Base-by-base conservation (phyloP, 2,113 vertebrate genomes). In the Herpetotheres cachinnans region DNA sequence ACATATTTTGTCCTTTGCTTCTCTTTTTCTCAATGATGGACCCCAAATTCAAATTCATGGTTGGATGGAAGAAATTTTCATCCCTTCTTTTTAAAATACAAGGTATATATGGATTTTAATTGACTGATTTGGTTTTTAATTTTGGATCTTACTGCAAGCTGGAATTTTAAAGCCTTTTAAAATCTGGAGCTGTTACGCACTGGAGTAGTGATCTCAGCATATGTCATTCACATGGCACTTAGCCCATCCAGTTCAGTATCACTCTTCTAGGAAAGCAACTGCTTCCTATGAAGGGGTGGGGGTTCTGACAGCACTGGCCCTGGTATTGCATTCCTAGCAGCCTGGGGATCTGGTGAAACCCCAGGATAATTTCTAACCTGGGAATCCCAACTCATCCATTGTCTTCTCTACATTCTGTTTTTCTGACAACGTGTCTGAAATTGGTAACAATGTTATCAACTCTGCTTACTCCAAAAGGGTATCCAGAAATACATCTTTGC, bases 401-500 rank as follows among this genome's bases (percentile, higher is more conserved):
- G 80, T 82, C 36, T 84, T 83, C 63, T 74, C 66, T n/a, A 47
- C 38, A 42, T 62, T 86, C 76, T 85, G 63, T 25, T 95, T 94
- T 94, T 59, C 76, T 93, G 81, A 95, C 70, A 82, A 86, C 90
- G 56, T 54, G 70, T 80, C 83, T 87, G 83, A 76, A 92, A 76
- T 44, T 44, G 50, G 30, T 72, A 91, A 71, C 32, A 20, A 82
- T 54, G 66, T 82, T 79, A 86, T 63, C 62, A 84, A 66, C 77
- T 76, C 49, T 61, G 61, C 81, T 91, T 84, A 89, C 82, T 92
- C 86, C 72, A 71, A 82, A 92, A 76, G 29, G 82, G 59, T 21
- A 89, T 32, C 82, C 81, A 92, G 93, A 92, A 97, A 97, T 71
- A 91, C n/a, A 78, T 78, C 62, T 84, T 52, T 89, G 89, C 61